Conservation (phyloP, 2,797 vertebrate genomes). For the Allobates femoralis region DNA sequence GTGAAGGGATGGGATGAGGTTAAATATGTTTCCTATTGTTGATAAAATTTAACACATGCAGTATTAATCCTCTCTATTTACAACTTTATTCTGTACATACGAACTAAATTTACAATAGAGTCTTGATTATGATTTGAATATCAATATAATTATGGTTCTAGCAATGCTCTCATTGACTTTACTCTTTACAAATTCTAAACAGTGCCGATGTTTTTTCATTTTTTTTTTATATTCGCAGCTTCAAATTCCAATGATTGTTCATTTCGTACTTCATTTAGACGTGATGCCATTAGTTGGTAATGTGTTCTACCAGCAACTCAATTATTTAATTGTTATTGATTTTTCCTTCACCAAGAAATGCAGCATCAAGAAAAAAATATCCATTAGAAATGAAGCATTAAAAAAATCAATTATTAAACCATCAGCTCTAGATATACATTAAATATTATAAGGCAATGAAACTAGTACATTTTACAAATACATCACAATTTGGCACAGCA, state of each 20-base stretch:
- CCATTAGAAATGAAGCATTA: slow-evolving; percentile 67
- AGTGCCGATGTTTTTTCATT: slow-evolving; percentile 21
- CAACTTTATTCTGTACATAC: neutral
- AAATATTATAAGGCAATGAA: slow-evolving; percentile 52
- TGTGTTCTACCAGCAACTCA: slow-evolving; percentile 60
- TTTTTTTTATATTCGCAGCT: slow-evolving; percentile 32
- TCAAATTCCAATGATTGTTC: slow-evolving; percentile 15
- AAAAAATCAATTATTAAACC: slow-evolving; percentile 68
- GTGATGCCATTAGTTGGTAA: slow-evolving; percentile 43
- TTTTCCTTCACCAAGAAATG: slow-evolving; percentile 60
- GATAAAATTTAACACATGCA: no score
- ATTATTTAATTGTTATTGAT: slow-evolving; percentile 57
- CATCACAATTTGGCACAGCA: slow-evolving; percentile 31
- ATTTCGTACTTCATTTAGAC: slow-evolving; percentile 41
- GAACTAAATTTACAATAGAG: neutral
- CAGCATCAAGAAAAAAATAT: slow-evolving; percentile 62
- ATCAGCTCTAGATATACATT: slow-evolving; percentile 55
- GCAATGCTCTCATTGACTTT: neutral
- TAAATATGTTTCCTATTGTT: no score
- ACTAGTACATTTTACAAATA: slow-evolving; percentile 52
- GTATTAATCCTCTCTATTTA: neutral
- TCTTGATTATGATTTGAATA: neutral
- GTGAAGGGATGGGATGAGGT: no score
- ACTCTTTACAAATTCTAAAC: slow-evolving; percentile 23
- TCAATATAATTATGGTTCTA: slow-evolving; percentile 14